phyloP scores from a whole-genome alignment of 2,113 vertebrate genomes.

The Paedocypris sp. region DNA sequence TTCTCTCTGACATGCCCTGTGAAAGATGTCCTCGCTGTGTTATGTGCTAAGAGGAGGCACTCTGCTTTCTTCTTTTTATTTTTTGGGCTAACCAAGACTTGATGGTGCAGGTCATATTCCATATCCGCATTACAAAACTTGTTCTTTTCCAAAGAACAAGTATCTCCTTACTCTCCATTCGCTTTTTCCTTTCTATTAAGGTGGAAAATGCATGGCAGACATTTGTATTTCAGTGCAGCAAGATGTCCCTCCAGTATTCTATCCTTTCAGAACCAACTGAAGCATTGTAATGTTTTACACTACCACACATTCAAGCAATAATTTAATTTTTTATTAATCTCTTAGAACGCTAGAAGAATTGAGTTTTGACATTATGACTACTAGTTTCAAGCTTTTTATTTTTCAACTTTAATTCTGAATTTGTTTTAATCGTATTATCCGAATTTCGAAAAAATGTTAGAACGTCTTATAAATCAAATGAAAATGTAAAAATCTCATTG shows the following conservation, averaged over 20 bases:
- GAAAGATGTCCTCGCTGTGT: neutral
- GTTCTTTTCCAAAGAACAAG: neutral
- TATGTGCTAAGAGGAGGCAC: neutral
- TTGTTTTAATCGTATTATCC: too few species aligned
- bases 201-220: neutral
- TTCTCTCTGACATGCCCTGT: conserved; percentile 10
- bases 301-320: neutral
- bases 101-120: neutral
- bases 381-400: too few species aligned
- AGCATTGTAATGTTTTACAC: neutral
- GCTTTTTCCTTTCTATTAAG: neutral
- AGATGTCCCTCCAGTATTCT: neutral
- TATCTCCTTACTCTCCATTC: neutral
- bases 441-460: too few species aligned
- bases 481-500: too few species aligned
- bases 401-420: too few species aligned
- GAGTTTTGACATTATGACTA: too few species aligned
- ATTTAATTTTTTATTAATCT: neutral
- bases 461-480: too few species aligned
- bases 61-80: neutral
- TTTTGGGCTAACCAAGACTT: neutral
- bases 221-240: neutral
- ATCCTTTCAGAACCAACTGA: neutral
- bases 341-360: too few species aligned
- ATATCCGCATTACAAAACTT: neutral